Percentiles rank a stretch among this genome's conserved stretches.
These are phyloP conservation scores for Mesoclemmys tuberculata DNA, from an alignment of 2,113 vertebrate species.

Conservation along the genomic window DNA sequence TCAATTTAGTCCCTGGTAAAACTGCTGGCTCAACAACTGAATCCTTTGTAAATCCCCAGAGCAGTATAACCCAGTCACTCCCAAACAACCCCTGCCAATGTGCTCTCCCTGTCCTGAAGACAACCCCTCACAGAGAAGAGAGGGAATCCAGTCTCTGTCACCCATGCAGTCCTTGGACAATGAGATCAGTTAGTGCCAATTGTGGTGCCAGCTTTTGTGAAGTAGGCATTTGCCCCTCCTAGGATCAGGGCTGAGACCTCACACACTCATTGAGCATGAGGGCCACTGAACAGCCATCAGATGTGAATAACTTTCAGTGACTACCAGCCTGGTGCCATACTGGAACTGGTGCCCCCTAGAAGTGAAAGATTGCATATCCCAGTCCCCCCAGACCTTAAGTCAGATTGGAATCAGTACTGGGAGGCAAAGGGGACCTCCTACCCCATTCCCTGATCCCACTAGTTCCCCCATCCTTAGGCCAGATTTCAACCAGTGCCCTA, in stretches of 20 bases:
- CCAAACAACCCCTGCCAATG: neutral
- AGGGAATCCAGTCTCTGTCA: neutral
- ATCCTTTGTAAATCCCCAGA: neutral
- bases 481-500: accelerated
- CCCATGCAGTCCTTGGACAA: neutral
- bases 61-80: neutral
- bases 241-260: neutral
- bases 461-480: neutral
- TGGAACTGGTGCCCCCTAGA: neutral
- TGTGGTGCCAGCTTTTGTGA: accelerated
- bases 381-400: neutral
- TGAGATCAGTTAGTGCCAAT: neutral
- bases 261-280: neutral
- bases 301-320: neutral
- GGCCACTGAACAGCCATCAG: neutral
- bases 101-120: neutral
- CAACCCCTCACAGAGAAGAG: neutral
- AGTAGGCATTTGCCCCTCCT: accelerated
- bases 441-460: neutral
- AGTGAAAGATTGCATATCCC: neutral
- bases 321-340: neutral
- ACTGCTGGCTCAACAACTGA: neutral
- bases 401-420: neutral
- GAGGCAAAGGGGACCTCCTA: neutral
- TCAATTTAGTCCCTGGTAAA: accelerated